Evolutionary conservation across 1,140 invertebrate genomes (phyloP), one percentile per base, ranked within the genome.

Genomic region (Aphidius gifuensis): DNA sequence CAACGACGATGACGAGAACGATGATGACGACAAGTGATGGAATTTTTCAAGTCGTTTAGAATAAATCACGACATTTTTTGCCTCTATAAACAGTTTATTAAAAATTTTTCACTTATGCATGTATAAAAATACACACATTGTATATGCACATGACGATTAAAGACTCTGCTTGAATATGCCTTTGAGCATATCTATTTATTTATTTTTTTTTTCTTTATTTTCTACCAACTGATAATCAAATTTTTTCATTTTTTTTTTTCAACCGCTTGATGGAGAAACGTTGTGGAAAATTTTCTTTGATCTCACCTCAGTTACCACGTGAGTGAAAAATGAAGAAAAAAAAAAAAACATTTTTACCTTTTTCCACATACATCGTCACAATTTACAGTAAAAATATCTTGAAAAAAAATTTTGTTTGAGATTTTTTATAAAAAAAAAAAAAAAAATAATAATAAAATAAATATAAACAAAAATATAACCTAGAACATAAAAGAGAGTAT

Each of bases 291-390:
- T 40, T 55, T 55, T n/a, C 59, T 61, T 61, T 61, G 50, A 54
- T 61, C 59, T 61, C 32, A 44, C 51, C 42, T 38, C 50, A 11
- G 43, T 61, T 54, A 53, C 50, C 42, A 32, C 39, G 44, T 16
- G 50, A 50, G 54, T 54, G 59, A 61, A 32, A 32, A 32, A 32
- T 32, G 4, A 32, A 32, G 1, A 32, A 32, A 32, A 32, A 32
- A 32, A 16, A 16, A 16, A 16, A 16, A 16, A 16, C 16, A 16
- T 16, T 16, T 16, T 61, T 54, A 54, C 55, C 55, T 55, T 61
- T 61, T 45, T 61, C 55, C 48, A 43, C 51, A 9, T 55, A 61
- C 50, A 61, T 61, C 59, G 59, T 45, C 51, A 50, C 51, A 61
- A 61, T 61, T 61, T 61, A 43, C 44, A 42, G 50, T 61, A 38